Evolutionary conservation across 2,888 invertebrate genomes (phyloP).

Genomic region (Hybos culiciformis): DNA sequence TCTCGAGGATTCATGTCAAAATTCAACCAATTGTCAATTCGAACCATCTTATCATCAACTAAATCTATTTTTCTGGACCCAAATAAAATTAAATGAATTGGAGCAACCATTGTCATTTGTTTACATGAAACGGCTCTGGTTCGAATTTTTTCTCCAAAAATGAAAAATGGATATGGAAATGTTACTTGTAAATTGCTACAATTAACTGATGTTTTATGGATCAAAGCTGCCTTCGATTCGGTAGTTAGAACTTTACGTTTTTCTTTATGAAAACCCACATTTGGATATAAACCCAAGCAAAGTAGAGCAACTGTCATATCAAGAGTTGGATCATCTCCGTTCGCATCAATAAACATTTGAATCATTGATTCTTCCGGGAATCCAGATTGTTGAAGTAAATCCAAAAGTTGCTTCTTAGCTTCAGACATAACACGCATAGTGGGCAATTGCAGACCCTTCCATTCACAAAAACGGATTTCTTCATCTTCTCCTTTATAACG

Average conservation of each 20-base stretch:
- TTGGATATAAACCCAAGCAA: slow-evolving; percentile 88
- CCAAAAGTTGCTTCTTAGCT: slow-evolving; percentile 63
- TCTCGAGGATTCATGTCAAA: slow-evolving; percentile 64
- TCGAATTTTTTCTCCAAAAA: slow-evolving; percentile 96
- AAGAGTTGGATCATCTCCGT: slow-evolving; percentile 60
- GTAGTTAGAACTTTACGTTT: slow-evolving; percentile 92
- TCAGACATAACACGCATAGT: slow-evolving; percentile 85
- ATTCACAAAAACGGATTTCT: slow-evolving; percentile 78
- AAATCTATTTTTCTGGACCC: slow-evolving; percentile 59
- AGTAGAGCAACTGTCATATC: slow-evolving; percentile 77
- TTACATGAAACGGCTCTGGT: slow-evolving; percentile 93
- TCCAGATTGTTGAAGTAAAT: slow-evolving; percentile 57
- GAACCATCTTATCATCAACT: slow-evolving; percentile 54
- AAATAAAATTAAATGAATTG: slow-evolving; percentile 82
- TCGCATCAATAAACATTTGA: slow-evolving; percentile 59
- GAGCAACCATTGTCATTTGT: slow-evolving; percentile 91
- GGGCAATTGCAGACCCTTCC: slow-evolving; percentile 76
- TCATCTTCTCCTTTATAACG: slow-evolving; percentile 54
- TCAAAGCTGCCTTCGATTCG: slow-evolving; percentile 85
- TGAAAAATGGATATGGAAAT: slow-evolving; percentile 90
- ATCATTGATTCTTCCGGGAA: slow-evolving; percentile 81
- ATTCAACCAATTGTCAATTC: slow-evolving; percentile 90
- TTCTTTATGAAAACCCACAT: slow-evolving; percentile 90
- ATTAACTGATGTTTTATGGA: slow-evolving; percentile 95
- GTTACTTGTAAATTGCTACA: slow-evolving; percentile 68